Percentiles rank a stretch among this genome's conserved stretches.
Evolutionary conservation across 2,113 vertebrate genomes (phyloP).

Genomic region (Colaptes auratus): DNA sequence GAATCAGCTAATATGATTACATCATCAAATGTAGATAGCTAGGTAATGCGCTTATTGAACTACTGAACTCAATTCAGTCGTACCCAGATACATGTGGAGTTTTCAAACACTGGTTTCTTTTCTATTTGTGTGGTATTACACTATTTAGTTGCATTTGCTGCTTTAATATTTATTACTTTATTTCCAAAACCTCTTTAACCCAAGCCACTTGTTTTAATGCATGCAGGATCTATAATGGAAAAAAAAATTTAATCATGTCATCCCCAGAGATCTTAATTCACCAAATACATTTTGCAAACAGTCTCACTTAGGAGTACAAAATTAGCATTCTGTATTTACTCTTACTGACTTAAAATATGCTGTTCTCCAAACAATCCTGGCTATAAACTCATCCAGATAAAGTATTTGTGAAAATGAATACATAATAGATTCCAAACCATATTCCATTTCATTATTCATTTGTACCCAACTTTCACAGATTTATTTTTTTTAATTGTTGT

Average conservation of each 20-base stretch:
- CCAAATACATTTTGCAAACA: background rate
- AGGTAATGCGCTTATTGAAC: conserved; percentile 22
- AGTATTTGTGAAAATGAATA: background rate
- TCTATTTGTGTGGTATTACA: background rate
- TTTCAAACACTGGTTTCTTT: background rate
- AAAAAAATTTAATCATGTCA: background rate
- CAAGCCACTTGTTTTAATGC: background rate
- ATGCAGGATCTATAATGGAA: background rate
- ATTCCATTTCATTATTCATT: background rate
- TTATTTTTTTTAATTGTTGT: background rate
- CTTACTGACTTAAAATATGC: background rate
- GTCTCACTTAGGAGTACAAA: background rate
- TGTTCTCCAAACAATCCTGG: background rate
- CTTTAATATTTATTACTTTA: background rate
- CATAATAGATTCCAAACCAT: background rate
- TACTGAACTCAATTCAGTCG: background rate
- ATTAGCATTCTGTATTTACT: background rate
- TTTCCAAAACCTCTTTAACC: background rate
- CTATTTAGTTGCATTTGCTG: background rate
- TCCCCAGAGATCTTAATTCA: background rate
- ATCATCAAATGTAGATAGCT: background rate
- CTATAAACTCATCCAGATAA: background rate
- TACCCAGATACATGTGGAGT: background rate
- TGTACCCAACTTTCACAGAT: background rate
- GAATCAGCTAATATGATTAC: background rate